phyloP scores from a whole-genome alignment of 2,113 vertebrate genomes.

The Hippocampus barbouri region DNA sequence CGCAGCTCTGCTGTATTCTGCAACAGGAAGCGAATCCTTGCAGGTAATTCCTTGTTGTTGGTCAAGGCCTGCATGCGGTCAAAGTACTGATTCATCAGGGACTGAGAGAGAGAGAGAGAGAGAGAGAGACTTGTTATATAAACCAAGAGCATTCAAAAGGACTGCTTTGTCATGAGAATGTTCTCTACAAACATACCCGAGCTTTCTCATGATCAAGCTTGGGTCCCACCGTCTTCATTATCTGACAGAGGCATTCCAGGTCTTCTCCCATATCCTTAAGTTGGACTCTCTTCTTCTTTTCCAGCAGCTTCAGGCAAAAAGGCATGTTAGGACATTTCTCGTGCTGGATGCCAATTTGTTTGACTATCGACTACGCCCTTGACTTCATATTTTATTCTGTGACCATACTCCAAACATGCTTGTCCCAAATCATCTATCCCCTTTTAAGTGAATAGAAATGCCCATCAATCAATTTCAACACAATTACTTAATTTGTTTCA shows the following conservation, averaged over 20 bases:
- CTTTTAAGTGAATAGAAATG: too few relatives aligned
- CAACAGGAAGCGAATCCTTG: slow-evolving; percentile 99
- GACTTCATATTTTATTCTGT: not conserved
- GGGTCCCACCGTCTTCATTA: slow-evolving; percentile 99
- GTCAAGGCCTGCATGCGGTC: slow-evolving; percentile 95
- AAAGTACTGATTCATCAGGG: slow-evolving; percentile 99
- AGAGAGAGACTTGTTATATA: not conserved
- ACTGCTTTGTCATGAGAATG: not conserved
- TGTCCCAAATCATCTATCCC: too few relatives aligned
- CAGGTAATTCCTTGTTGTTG: slow-evolving; percentile 95
- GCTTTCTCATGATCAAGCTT: slow-evolving; percentile 98
- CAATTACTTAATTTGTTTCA: too few relatives aligned
- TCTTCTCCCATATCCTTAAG: slow-evolving; percentile 99
- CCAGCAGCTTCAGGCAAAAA: slow-evolving; percentile 83
- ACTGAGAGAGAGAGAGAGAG: slow-evolving; percentile 63
- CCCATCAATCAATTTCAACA: too few relatives aligned
- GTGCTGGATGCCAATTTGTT: not conserved
- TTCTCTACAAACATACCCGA: slow-evolving; percentile 72
- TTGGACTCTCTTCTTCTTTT: slow-evolving; percentile 98
- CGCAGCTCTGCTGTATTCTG: slow-evolving; percentile 98
- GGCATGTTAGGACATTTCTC: not conserved
- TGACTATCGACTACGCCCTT: not conserved
- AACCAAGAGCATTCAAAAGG: not conserved
- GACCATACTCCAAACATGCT: not conserved
- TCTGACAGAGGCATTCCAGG: slow-evolving; percentile 99